Evolutionary conservation across 2,888 invertebrate species (phyloP), one percentile per base, ranked within the genome.

Genomic region (Artemia sp.): DNA sequence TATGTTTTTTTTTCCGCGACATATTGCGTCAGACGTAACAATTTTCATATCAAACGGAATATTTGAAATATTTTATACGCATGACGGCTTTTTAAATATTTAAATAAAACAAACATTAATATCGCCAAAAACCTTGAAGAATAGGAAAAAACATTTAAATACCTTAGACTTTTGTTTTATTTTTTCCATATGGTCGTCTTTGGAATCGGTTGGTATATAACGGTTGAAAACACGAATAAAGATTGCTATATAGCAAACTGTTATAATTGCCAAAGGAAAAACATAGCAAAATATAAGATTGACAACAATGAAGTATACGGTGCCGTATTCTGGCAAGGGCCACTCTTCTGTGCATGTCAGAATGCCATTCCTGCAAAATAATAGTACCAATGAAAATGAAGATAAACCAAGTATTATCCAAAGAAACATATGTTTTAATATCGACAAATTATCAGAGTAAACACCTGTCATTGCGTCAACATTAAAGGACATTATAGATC

Each of bases 81-180:
- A 38, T 3, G 38, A 38, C 2, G 4, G 38, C 38, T 38, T 2
- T 38, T 1, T 38, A 38, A 38, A 38, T 0, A 38, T 38, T 38
- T 38, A 38, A 2, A 38, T 38, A 38, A 38, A 38, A 38, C 2
- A 38, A 38, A 38, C 2, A 38, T 38, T 38, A 38, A 38, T 38
- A 0, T 38, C 38, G 4, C 38, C 38, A 3, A 38, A 24, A 38
- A 38, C 38, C 6, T 2, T 38, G 38, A 38, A 38, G 38, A 38
- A 38, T 38, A 38, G 51, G 51, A 14, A 52, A n/a, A 5, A 66
- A 70, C 51, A 14, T 1, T 0, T 8, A 10, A 58, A 38, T 70
- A 92, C 89, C 81, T 93, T 93, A 66, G 92, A 92, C 79, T 91
- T 91, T 76, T 93, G 91, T 77, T 92, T 91, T 86, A 92, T 89